Evolutionary conservation across 2,797 vertebrate genomes (phyloP), one percentile per base, ranked within the genome.

Genomic region (Ispidina lecontei): DNA sequence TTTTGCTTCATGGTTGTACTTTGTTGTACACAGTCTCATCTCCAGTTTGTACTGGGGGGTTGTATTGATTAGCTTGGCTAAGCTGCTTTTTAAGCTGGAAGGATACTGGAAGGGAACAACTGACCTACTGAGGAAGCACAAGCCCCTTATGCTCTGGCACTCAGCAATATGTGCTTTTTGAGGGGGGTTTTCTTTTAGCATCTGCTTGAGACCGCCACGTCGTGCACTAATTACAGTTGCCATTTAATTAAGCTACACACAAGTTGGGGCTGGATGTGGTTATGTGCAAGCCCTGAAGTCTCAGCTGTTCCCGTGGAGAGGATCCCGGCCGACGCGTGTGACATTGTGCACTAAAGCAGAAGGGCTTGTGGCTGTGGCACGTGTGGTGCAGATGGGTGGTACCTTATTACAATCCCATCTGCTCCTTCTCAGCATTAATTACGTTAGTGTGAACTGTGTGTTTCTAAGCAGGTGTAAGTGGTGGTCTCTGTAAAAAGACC

Each of bases 71-170:
- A 72, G 39, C 44, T 83, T 62, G 37, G 15, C 54, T 31, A 13
- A 33, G 39, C 41, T 63, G 9, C 21, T 39, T 41, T 47, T 43
- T n/a, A 31, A 47, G 35, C 14, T 15, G 10, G 28, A 26, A 64
- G 14, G n/a, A 4, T 47, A 19, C 26, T 9, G 16, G 69, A 44
- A 70, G 23, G 41, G 46, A 33, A 35, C 7, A 13, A 29, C 14
- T 16, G 33, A 39, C 35, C 31, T 6, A 20, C n/a, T 0, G 0
- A 35, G 31, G 31, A 37, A 9, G 5, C 7, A 21, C 0, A 1
- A 63, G 31, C 13, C 14, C 4, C 17, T 63, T 23, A 10, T 18
- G 31, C 82, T 29, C 62, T 56, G 35, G 16, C 9, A 7, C 8
- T 51, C 7, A 17, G 17, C 21, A 20, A 3, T 20, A 20, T 3